These are phyloP conservation scores for Lepilemur septentrionalis DNA, from an alignment of 2,797 vertebrate genomes.

Conservation along the genomic window DNA sequence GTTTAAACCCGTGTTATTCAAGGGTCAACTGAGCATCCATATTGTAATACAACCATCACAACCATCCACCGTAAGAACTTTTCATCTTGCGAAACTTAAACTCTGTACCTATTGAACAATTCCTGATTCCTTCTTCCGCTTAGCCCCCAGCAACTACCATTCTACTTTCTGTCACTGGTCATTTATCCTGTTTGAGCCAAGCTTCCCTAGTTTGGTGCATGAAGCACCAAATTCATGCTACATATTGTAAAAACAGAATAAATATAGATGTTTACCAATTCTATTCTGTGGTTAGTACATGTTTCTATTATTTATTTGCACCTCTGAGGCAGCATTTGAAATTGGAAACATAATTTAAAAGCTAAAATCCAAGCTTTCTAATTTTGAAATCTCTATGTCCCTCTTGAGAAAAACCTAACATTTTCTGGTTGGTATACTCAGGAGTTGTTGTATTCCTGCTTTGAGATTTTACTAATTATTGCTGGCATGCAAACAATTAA, in stretches of 20 bases:
- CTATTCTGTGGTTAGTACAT: not conserved
- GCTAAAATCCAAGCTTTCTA: not conserved
- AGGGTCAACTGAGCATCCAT: not conserved
- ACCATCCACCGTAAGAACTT: not conserved
- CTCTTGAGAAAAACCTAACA: not conserved
- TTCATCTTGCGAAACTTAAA: not conserved
- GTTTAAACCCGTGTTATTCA: not conserved
- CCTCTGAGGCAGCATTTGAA: not conserved
- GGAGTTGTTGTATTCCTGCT: not conserved
- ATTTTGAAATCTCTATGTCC: not conserved
- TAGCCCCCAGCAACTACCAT: not conserved
- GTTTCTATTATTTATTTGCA: not conserved
- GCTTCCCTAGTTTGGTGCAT: no score
- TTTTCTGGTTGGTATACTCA: not conserved
- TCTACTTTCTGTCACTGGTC: not conserved
- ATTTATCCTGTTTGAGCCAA: no score
- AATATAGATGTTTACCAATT: not conserved
- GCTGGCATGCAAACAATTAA: not conserved
- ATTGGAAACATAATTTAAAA: not conserved
- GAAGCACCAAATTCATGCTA: not conserved
- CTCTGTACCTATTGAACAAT: not conserved
- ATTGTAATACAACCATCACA: not conserved
- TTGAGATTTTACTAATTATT: not conserved
- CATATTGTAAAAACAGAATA: not conserved
- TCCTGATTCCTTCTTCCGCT: rapidly evolving